Percentiles rank a stretch among this genome's conserved stretches.
These are phyloP conservation scores for Chrysochloris asiatica DNA, from an alignment of 2,113 vertebrate genomes.

Conservation along the genomic window DNA sequence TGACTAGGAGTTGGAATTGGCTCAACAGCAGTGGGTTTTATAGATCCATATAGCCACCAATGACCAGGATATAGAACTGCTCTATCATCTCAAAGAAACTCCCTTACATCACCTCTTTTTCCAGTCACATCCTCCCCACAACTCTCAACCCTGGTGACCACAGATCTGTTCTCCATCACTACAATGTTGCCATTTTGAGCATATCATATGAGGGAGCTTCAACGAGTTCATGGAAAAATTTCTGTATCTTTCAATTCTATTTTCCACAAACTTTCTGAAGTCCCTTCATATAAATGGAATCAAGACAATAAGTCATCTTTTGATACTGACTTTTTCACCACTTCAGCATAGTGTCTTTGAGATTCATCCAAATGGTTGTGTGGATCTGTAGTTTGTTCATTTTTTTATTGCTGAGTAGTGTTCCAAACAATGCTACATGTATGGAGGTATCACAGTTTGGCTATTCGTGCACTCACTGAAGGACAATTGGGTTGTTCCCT, in stretches of 20 bases:
- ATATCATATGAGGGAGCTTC: not conserved
- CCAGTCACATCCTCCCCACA: not conserved
- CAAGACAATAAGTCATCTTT: not conserved
- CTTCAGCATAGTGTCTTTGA: not conserved
- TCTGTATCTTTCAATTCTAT: too few relatives aligned
- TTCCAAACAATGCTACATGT: not conserved
- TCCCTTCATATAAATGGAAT: not conserved
- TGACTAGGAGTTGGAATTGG: too few relatives aligned
- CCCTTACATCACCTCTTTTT: not conserved
- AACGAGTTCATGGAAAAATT: too few relatives aligned
- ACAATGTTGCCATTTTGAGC: conserved; percentile 35
- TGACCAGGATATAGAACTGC: not conserved
- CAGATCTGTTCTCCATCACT: not conserved
- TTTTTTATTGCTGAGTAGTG: conserved; percentile 21
- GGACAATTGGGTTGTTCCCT: not conserved
- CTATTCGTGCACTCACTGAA: not conserved
- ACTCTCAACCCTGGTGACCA: not conserved
- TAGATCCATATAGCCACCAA: not conserved
- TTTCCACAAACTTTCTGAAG: too few relatives aligned
- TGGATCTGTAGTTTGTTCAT: not conserved
- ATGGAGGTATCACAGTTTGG: not conserved
- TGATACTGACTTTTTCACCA: not conserved
- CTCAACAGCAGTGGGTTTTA: too few relatives aligned
- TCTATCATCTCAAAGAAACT: not conserved
- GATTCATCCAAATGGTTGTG: not conserved